Percentiles rank a stretch among this genome's conserved stretches.
phyloP scores from a whole-genome alignment of 92 coral and sea anemone species.

The Zoanthus gigantus region DNA sequence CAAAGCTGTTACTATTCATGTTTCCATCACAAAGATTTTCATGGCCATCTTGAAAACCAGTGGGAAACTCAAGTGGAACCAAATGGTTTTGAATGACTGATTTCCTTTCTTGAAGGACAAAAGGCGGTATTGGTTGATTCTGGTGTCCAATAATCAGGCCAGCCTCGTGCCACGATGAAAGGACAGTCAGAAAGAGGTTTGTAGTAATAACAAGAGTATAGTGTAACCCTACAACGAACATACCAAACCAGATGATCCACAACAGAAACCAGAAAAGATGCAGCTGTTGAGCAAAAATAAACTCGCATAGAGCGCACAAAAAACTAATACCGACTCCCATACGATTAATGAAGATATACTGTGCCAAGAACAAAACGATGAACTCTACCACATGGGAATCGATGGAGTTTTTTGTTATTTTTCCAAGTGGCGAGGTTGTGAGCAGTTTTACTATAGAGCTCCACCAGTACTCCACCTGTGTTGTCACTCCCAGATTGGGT shows the following conservation, averaged over 20 bases:
- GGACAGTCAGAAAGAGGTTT: background rate
- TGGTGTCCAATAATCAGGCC: constrained; percentile 4
- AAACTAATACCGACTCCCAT: constrained; percentile 4
- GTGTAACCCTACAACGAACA: background rate
- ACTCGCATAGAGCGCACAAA: constrained; percentile 19
- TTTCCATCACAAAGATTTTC: background rate
- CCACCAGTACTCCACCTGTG: background rate
- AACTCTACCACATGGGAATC: constrained; percentile 30
- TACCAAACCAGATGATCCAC: constrained; percentile 12
- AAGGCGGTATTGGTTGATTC: constrained; percentile 4
- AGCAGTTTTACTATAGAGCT: constrained; percentile 17
- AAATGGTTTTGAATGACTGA: background rate
- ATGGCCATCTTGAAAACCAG: background rate
- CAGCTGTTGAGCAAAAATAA: background rate
- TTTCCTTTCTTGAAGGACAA: background rate
- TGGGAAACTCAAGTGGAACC: background rate
- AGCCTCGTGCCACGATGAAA: constrained; percentile 1
- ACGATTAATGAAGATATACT: constrained; percentile 10
- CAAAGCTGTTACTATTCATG: background rate
- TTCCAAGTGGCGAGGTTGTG: constrained; percentile 4
- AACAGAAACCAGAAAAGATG: background rate
- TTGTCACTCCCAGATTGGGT: constrained; percentile 7
- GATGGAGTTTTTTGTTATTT: constrained; percentile 2
- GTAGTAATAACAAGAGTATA: background rate
- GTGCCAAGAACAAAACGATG: constrained; percentile 17